Evolutionary conservation across 2,888 invertebrate genomes (phyloP).

Genomic region (Ryuthela nishihirai): DNA sequence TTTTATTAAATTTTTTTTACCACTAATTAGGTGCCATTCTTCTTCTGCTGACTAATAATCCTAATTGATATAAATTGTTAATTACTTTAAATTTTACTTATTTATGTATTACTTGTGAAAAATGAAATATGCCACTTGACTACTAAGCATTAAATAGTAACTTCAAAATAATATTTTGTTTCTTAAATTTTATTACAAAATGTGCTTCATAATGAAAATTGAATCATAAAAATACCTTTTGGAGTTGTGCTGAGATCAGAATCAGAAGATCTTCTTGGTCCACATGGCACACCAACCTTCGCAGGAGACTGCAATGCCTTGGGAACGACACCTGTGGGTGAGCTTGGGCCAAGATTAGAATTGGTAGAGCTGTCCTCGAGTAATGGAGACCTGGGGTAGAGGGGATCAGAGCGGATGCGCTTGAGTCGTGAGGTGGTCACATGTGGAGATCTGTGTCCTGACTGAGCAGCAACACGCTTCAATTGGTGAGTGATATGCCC

Average conservation of each 20-base stretch:
- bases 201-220: no score
- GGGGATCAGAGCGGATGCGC: constrained; percentile 39
- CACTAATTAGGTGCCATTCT: no score
- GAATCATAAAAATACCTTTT: constrained; percentile 74
- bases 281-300: constrained; percentile 55
- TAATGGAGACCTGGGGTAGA: constrained; percentile 47
- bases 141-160: no score
- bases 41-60: no score
- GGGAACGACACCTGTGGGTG: constrained; percentile 46
- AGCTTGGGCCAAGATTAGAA: constrained; percentile 42
- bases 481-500: constrained; percentile 18
- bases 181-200: no score
- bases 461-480: constrained; percentile 34
- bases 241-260: constrained; percentile 90
- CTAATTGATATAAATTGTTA: no score
- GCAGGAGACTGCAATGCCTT: constrained; percentile 60
- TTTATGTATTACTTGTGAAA: no score
- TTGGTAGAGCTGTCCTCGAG: constrained; percentile 46
- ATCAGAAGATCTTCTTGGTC: constrained; percentile 75
- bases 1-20: no score
- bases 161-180: no score
- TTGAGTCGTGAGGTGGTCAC: constrained; percentile 26
- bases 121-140: no score
- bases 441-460: constrained; percentile 15
- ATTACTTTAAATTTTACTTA: no score